Percentiles rank a stretch among this genome's conserved stretches.
These are phyloP conservation scores for Pilophorus perplexus DNA, from an alignment of 2,888 invertebrate species.

Conservation along the genomic window DNA sequence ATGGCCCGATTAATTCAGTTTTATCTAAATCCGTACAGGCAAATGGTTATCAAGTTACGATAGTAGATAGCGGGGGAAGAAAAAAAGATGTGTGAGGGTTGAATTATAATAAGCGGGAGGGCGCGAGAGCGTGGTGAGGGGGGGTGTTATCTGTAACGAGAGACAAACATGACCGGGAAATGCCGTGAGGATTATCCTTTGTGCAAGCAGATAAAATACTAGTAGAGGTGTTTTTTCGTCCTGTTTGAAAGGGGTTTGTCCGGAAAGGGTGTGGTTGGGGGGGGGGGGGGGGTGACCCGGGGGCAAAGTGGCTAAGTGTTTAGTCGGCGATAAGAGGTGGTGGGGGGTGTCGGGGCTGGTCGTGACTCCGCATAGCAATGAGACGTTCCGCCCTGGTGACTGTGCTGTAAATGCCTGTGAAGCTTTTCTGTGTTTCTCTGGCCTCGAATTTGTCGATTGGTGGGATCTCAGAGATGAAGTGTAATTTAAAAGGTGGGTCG, in stretches of 20 bases:
- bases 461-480: too few relatives aligned
- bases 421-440: too few relatives aligned
- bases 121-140: too few relatives aligned
- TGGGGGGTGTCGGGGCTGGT: not conserved
- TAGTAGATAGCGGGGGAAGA: not conserved
- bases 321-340: conserved; percentile 20
- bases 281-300: not conserved
- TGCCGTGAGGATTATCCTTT: conserved; percentile 25
- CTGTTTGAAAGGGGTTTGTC: not conserved
- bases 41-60: not conserved
- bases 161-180: conserved; percentile 25
- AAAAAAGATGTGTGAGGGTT: conserved; percentile 3
- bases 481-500: too few relatives aligned
- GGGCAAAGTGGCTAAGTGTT: conserved; percentile 7
- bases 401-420: too few relatives aligned
- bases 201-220: conserved; percentile 28
- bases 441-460: too few relatives aligned
- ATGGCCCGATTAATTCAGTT: not conserved
- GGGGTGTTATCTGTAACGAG: conserved; percentile 22
- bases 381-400: too few relatives aligned
- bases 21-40: not conserved
- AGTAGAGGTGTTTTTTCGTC: conserved; percentile 11
- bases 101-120: conserved; percentile 29
- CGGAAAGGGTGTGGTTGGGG: not conserved
- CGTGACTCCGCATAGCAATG: conserved; percentile 32